Evolutionary conservation across 1,140 invertebrate genomes (phyloP).

Genomic region (Triops longicaudatus): DNA sequence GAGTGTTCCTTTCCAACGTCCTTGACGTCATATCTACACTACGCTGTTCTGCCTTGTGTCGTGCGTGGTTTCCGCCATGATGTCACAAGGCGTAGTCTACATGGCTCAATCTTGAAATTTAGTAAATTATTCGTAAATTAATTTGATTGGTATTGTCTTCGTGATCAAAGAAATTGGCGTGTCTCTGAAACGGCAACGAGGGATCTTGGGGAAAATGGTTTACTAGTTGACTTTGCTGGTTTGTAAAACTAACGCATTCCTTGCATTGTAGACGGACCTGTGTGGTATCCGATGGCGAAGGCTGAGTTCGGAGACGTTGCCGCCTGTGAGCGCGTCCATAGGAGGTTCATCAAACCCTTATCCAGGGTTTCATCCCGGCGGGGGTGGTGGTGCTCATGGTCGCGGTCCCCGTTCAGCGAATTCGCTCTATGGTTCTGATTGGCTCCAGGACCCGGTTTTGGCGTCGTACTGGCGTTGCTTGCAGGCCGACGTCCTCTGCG

Average conservation of each 20-base stretch:
- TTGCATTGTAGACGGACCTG: conserved; percentile 77
- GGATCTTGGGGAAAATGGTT: too few relatives aligned
- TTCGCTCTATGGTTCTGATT: conserved; percentile 43
- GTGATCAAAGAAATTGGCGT: too few relatives aligned
- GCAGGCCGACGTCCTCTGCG: conserved; percentile 86
- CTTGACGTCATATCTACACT: not conserved
- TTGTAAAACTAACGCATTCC: conserved; percentile 23
- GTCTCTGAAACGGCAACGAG: too few relatives aligned
- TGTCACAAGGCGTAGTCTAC: not conserved
- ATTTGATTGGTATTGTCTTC: too few relatives aligned
- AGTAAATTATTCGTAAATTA: too few relatives aligned
- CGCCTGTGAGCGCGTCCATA: conserved; percentile 47
- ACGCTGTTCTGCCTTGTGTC: not conserved
- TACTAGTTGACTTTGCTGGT: too few relatives aligned
- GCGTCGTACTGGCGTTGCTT: conserved; percentile 87
- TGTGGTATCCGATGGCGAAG: conserved; percentile 99
- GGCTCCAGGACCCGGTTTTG: conserved; percentile 86
- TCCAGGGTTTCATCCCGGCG: conserved; percentile 16
- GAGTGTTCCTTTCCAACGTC: not conserved
- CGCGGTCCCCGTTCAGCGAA: not conserved
- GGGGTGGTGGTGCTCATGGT: conserved; percentile 9
- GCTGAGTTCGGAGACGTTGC: conserved; percentile 63
- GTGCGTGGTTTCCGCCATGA: not conserved
- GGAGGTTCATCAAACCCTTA: conserved; percentile 39
- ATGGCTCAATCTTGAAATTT: not conserved